Evolutionary conservation across 2,113 vertebrate genomes (phyloP).

Genomic region (Ellobius talpinus): DNA sequence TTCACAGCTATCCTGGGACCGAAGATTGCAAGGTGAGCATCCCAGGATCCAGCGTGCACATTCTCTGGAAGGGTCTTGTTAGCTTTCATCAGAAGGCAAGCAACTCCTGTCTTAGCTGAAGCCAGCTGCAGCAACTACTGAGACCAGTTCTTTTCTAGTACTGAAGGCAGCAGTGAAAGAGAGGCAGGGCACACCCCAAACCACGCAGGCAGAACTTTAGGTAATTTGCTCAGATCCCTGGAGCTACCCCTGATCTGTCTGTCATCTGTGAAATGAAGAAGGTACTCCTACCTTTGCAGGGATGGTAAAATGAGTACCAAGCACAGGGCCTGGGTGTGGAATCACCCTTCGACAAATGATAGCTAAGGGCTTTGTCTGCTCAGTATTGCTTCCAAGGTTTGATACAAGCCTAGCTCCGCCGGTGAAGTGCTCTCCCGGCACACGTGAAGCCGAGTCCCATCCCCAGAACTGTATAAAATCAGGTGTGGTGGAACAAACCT

Average conservation of each 20-base stretch:
- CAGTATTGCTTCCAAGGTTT: background rate
- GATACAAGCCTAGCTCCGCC: background rate
- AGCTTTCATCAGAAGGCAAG: background rate
- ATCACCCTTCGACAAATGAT: background rate
- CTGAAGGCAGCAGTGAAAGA: rapidly evolving
- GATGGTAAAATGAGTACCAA: background rate
- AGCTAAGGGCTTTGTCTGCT: background rate
- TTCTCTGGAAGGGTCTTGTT: background rate
- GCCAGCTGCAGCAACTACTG: rapidly evolving
- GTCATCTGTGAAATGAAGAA: background rate
- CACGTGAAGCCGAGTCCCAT: background rate
- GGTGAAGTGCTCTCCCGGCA: background rate
- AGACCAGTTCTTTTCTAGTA: rapidly evolving
- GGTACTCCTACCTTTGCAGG: background rate
- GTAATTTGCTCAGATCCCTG: background rate
- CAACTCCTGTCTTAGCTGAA: background rate
- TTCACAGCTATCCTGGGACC: background rate
- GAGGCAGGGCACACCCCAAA: background rate
- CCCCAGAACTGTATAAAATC: background rate
- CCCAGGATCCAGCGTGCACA: rapidly evolving
- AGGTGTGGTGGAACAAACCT: background rate
- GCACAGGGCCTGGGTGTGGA: background rate
- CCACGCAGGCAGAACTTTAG: background rate
- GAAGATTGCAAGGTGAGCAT: background rate
- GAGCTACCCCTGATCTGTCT: background rate